Base-by-base conservation (phyloP, 2,888 invertebrate genomes). In the Himalopsyche kuldschensis region DNA sequence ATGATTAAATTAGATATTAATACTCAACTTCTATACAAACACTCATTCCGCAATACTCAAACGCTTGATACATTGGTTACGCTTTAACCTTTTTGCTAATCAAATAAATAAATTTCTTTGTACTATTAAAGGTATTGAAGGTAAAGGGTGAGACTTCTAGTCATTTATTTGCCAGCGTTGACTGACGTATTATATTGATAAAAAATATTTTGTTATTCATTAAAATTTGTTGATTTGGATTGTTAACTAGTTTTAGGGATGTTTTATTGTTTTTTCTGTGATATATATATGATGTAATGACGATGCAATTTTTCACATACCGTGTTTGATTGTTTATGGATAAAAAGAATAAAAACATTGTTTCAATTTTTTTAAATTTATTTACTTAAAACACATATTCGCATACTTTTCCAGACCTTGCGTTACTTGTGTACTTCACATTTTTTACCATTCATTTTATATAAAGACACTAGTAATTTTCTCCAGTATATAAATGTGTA, bases 191-290 rank as follows among this genome's bases (percentile, higher is more conserved):
- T 76, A 78, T 78, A 24, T 47, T 30, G 6, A 78, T 78, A 31
- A 41, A 35, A 80, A 75, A 31, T 81, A 77, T 81, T 75, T 82
- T 82, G 20, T 82, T 76, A 30, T 76, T 69, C 15, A 41, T 79
- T 46, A 46, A 24, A 63, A 55, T 55, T 79, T 79, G 63, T 79
- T 79, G 80, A 83, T 80, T 81, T 82, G 55, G 80, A 83, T 84
- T 83, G 85, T 85, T 85, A 85, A 77, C 82, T 85, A 85, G 85
- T 85, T 85, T 83, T 85, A 85, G 84, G 84, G 55, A 84, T 83
- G 85, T 84, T 85, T 84, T 80, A 75, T 83, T 80, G 81, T 83
- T 82, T 84, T 83, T 82, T 80, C 85, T 85, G 83, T 85, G 85
- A 85, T 35, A 69, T 69, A 69, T 69, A 69, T 27, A 30, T 69